phyloP scores from a whole-genome alignment of 2,113 vertebrate genomes.

The Morone chrysops region DNA sequence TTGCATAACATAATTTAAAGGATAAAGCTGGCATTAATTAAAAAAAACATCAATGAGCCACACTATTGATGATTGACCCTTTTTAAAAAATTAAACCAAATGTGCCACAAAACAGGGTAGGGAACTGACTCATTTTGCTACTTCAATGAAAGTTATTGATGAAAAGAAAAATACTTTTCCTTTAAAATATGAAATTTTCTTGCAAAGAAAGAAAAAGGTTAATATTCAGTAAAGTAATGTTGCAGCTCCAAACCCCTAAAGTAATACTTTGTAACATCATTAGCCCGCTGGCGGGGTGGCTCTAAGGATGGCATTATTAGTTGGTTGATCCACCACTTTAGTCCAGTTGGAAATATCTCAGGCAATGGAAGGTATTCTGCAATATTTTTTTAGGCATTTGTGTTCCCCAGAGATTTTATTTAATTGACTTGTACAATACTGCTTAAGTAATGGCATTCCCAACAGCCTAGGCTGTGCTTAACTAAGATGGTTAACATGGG shows the following conservation, averaged over 20 bases:
- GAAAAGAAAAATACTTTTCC: background rate
- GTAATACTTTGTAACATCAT: background rate
- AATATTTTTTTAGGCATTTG: background rate
- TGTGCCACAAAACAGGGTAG: too few species aligned
- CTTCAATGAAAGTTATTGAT: background rate
- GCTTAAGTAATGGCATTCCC: background rate
- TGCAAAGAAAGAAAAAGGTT: background rate
- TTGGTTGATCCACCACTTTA: background rate
- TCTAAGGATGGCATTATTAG: background rate
- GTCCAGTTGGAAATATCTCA: constrained; percentile 7
- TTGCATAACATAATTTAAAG: background rate
- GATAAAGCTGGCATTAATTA: background rate
- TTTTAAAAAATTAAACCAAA: background rate
- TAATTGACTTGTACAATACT: background rate
- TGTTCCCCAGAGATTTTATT: background rate
- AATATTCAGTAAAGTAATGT: background rate
- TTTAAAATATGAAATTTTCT: background rate
- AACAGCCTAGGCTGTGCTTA: background rate
- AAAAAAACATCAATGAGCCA: background rate
- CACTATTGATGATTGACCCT: background rate
- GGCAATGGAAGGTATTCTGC: background rate
- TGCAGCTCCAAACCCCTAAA: background rate
- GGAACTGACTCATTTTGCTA: too few species aligned
- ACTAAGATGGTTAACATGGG: background rate
- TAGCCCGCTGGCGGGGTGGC: background rate